These are phyloP conservation scores for Cololabis saira DNA, from an alignment of 2,113 vertebrate genomes.

Conservation along the genomic window DNA sequence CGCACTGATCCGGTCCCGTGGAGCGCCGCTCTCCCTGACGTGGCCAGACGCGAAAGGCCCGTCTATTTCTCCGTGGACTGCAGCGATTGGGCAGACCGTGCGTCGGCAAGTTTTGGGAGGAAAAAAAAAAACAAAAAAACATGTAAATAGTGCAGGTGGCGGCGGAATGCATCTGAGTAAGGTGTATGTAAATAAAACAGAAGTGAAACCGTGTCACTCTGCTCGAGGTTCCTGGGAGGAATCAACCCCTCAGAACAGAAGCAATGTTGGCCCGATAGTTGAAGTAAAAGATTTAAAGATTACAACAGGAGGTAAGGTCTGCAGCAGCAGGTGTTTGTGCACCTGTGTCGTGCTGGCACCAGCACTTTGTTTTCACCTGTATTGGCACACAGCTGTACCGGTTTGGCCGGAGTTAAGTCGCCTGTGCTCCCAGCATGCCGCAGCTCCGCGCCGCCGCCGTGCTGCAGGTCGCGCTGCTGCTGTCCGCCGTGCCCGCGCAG, in stretches of 20 bases:
- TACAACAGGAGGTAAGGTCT: constrained; percentile 48
- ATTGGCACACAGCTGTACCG: too few species aligned
- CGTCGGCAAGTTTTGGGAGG: constrained; percentile 14
- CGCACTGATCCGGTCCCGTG: not conserved
- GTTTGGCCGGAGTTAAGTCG: too few species aligned
- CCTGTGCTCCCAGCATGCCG: constrained; percentile 76
- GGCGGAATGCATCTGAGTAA: not conserved
- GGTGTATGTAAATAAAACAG: constrained; percentile 61
- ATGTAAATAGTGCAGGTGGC: constrained; percentile 68
- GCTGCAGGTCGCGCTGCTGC: constrained; percentile 79
- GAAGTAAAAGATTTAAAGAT: not conserved
- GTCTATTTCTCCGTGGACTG: constrained; percentile 64
- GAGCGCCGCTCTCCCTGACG: constrained; percentile 66
- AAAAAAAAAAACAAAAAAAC: not conserved
- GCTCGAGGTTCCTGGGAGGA: not conserved
- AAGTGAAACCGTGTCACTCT: constrained; percentile 52
- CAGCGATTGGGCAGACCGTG: constrained; percentile 66
- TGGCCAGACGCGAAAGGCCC: constrained; percentile 73
- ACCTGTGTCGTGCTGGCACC: too few species aligned
- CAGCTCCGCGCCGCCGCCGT: constrained; percentile 60
- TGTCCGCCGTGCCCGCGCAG: constrained; percentile 79
- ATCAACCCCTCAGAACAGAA: not conserved
- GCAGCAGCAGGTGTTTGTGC: too few species aligned
- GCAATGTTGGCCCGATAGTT: constrained; percentile 26
- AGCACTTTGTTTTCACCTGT: too few species aligned